These are phyloP conservation scores for Tetheella fluctuosa DNA, from an alignment of 2,888 invertebrate genomes.

Conservation along the genomic window DNA sequence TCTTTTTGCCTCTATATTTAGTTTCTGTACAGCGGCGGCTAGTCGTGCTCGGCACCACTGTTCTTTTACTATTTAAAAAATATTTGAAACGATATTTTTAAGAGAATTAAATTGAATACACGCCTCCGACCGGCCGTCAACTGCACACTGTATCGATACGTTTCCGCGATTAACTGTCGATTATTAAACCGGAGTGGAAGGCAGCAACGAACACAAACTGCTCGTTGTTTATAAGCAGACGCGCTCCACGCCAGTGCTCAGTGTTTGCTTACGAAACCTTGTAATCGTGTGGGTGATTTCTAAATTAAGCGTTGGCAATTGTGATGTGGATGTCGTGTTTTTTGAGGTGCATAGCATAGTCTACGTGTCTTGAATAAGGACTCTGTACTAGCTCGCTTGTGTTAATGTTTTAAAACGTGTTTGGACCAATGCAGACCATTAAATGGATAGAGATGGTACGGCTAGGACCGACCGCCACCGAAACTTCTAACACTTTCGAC, in stretches of 20 bases:
- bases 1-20: slow-evolving; percentile 52
- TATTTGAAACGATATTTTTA: slow-evolving; percentile 23
- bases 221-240: slow-evolving; percentile 71
- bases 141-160: slow-evolving; percentile 35
- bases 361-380: slow-evolving; percentile 35
- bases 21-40: slow-evolving; percentile 58
- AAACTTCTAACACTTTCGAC: slow-evolving; percentile 68
- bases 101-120: slow-evolving; percentile 34
- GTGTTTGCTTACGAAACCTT: slow-evolving; percentile 68
- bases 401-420: slow-evolving; percentile 42
- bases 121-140: slow-evolving; percentile 35
- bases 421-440: slow-evolving; percentile 71
- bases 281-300: slow-evolving; percentile 72
- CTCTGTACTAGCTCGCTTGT: slow-evolving; percentile 23
- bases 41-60: slow-evolving; percentile 56
- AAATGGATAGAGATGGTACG: slow-evolving; percentile 81
- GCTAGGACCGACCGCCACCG: slow-evolving; percentile 60
- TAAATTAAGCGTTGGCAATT: slow-evolving; percentile 66
- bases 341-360: slow-evolving; percentile 52
- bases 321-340: slow-evolving; percentile 60
- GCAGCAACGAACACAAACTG: slow-evolving; percentile 47
- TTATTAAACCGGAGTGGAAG: slow-evolving; percentile 49
- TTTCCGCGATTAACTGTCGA: slow-evolving; percentile 54
- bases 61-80: slow-evolving; percentile 30
- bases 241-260: slow-evolving; percentile 54